Conservation (phyloP, 2,797 vertebrate species). For the Acridotheres tristis region DNA sequence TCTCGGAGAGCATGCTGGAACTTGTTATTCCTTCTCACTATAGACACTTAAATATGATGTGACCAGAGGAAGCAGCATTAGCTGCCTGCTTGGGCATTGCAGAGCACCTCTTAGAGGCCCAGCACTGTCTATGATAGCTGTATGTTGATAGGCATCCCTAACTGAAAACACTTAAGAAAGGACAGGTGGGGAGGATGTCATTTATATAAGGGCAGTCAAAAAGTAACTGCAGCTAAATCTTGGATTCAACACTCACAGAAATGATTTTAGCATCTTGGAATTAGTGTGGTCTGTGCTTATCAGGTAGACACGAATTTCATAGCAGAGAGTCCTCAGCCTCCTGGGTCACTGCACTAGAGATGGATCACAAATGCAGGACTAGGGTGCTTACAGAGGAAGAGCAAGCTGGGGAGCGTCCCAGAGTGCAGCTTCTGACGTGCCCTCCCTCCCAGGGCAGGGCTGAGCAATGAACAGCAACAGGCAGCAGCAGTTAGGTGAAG, state of each 20-base stretch:
- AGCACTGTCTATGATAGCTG: background rate
- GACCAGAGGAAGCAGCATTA: background rate
- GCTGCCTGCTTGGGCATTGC: background rate
- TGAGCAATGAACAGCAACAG: background rate
- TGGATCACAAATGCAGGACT: background rate
- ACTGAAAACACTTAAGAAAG: background rate
- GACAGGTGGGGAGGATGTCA: background rate
- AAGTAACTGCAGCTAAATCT: background rate
- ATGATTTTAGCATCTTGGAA: background rate
- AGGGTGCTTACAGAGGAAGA: background rate
- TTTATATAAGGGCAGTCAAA: background rate
- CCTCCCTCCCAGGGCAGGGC: background rate
- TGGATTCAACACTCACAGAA: background rate
- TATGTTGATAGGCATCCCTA: background rate
- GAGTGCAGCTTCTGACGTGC: accelerated
- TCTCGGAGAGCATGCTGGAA: background rate
- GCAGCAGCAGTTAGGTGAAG: background rate
- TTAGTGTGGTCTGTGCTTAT: background rate
- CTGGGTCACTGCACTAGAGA: accelerated
- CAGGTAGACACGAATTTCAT: background rate
- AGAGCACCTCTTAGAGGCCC: background rate
- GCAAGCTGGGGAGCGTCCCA: accelerated
- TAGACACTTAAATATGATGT: background rate
- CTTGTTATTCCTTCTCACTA: background rate
- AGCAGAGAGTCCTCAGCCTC: background rate